These are phyloP conservation scores for Cyprinus carpio DNA, from an alignment of 2,113 vertebrate species.

Conservation along the genomic window DNA sequence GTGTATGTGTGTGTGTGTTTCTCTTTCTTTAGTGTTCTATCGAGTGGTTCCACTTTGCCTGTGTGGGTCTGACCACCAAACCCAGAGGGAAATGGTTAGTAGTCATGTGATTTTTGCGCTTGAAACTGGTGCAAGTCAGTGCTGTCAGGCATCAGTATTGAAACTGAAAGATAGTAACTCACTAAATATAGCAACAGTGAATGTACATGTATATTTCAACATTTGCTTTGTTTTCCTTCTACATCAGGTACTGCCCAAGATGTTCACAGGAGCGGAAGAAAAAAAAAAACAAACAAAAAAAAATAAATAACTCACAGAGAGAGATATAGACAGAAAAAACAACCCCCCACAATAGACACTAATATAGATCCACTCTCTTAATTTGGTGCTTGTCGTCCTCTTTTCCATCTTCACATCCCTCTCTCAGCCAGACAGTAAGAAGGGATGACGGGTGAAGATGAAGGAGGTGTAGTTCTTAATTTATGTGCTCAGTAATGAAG, in stretches of 20 bases:
- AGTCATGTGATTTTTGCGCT: conserved; percentile 12
- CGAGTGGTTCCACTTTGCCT: conserved; percentile 94
- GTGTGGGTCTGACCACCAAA: conserved; percentile 88
- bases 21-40: conserved; percentile 83
- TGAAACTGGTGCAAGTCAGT: conserved; percentile 11
- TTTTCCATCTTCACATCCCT: conserved; percentile 43
- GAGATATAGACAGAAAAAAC: conserved; percentile 36
- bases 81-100: conserved; percentile 90
- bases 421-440: conserved; percentile 35
- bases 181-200: neutral
- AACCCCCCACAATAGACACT: conserved; percentile 51
- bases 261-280: conserved; percentile 63
- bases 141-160: neutral
- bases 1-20: neutral
- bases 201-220: neutral
- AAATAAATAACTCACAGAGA: conserved; percentile 17
- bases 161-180: neutral
- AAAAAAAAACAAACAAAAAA: conserved; percentile 48
- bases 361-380: conserved; percentile 54
- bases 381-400: conserved; percentile 54
- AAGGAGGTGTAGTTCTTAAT: conserved; percentile 47
- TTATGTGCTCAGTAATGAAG: conserved; percentile 52
- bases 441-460: conserved; percentile 30
- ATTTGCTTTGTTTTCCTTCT: neutral
- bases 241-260: conserved; percentile 60